Evolutionary conservation across 1,140 invertebrate species (phyloP).

Genomic region (Globodera ellingtonae): DNA sequence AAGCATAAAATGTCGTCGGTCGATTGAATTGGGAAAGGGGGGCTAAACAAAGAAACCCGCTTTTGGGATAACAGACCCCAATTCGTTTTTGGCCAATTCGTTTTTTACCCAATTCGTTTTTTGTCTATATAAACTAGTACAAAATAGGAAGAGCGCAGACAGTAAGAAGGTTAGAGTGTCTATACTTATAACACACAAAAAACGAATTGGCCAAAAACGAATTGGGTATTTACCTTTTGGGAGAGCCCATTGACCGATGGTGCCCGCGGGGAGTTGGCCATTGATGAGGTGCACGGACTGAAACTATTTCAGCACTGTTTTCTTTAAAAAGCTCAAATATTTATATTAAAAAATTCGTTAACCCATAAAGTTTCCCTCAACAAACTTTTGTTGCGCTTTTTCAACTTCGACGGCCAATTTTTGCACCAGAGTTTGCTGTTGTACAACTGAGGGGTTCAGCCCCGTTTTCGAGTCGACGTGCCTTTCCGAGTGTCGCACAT

Average conservation of each 20-base stretch:
- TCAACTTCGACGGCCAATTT: conserved; percentile 51
- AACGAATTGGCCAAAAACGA: no score
- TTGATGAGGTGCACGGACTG: conserved; percentile 30
- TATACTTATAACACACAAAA: no score
- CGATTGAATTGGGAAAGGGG: no score
- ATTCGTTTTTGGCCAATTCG: no score
- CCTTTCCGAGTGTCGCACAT: conserved; percentile 68
- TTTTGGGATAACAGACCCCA: no score
- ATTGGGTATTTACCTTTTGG: no score
- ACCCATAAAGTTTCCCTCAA: not conserved
- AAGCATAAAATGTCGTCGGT: no score
- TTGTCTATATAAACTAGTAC: no score
- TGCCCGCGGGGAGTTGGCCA: not conserved
- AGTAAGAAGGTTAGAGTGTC: no score
- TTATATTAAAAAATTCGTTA: no score
- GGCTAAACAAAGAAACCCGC: not conserved
- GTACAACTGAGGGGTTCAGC: conserved; percentile 52
- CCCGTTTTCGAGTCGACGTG: conserved; percentile 55
- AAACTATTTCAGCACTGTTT: conserved; percentile 30
- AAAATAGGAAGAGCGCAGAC: no score
- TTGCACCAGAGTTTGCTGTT: conserved; percentile 55
- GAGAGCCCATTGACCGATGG: not conserved
- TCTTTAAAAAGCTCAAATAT: conserved; percentile 23
- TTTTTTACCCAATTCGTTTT: no score
- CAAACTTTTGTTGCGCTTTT: conserved; percentile 19